These are phyloP conservation scores for Sandelia bainsii DNA, from an alignment of 2,797 vertebrate genomes.

Conservation along the genomic window DNA sequence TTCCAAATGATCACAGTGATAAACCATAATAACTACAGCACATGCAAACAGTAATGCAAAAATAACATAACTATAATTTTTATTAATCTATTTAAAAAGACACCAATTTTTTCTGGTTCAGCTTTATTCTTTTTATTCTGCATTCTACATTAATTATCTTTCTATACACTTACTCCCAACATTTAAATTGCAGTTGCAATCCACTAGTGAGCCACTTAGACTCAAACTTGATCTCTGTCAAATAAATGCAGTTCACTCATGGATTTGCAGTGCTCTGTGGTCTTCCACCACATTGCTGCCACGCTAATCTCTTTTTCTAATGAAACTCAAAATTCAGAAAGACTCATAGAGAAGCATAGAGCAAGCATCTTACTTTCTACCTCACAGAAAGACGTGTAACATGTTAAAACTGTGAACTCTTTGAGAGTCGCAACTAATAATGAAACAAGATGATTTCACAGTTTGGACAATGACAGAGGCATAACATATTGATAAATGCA, in stretches of 20 bases:
- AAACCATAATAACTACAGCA: not conserved
- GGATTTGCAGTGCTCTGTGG: conserved; percentile 31
- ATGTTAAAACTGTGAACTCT: conserved; percentile 43
- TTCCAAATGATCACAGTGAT: not conserved
- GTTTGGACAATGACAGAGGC: conserved; percentile 46
- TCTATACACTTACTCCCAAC: conserved; percentile 5
- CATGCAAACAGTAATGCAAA: conserved; percentile 2
- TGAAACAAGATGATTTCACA: conserved; percentile 41
- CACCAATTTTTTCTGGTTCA: not conserved
- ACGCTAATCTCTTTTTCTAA: conserved; percentile 58
- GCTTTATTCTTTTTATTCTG: conserved; percentile 14
- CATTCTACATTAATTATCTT: conserved; percentile 25
- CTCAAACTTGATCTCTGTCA: conserved; percentile 33
- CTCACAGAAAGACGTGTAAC: conserved; percentile 47
- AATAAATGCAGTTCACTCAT: conserved; percentile 38
- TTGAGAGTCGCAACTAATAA: conserved; percentile 35
- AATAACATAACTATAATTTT: conserved; percentile 10
- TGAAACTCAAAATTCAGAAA: conserved; percentile 41
- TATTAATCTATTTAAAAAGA: not conserved
- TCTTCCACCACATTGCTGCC: conserved; percentile 26
- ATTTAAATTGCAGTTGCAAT: conserved; percentile 37
- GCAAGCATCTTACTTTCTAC: conserved; percentile 23
- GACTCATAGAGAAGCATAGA: conserved; percentile 41
- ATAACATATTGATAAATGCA: conserved; percentile 27
- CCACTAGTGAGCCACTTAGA: conserved; percentile 34